A percentile compares a stretch with the other conserved stretches of the same genome.
Evolutionary conservation across 2,113 vertebrate species (phyloP).

Genomic region (Lepus europaeus): DNA sequence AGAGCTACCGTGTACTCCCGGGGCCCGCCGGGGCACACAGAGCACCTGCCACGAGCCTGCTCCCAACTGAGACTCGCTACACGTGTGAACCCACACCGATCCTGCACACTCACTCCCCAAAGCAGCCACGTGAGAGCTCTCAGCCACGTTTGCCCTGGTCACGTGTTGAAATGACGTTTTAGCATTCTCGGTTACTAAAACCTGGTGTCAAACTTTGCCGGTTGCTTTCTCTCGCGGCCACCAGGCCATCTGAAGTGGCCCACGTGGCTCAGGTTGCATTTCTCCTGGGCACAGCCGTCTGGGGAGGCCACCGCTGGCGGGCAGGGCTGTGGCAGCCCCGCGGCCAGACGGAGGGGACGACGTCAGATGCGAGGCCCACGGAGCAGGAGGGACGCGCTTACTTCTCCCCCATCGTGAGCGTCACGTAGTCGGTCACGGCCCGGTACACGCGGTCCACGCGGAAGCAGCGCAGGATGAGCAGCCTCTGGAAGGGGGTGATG

Average conservation of each 20-base stretch:
- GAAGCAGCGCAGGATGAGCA: constrained; percentile 96
- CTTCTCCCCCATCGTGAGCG: constrained; percentile 93
- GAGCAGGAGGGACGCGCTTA: constrained; percentile 80
- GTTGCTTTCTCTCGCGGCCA: too few species aligned
- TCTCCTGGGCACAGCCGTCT: fast-evolving
- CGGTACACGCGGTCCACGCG: constrained; percentile 95
- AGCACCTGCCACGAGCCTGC: neutral
- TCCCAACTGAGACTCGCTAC: neutral
- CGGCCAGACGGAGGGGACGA: too few species aligned
- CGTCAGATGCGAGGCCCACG: fast-evolving
- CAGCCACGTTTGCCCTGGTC: too few species aligned
- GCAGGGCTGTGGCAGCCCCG: too few species aligned
- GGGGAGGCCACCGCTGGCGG: neutral
- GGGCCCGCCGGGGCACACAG: fast-evolving
- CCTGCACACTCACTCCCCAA: too few species aligned
- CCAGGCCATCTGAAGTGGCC: too few species aligned
- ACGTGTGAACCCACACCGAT: too few species aligned
- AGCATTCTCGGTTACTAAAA: too few species aligned
- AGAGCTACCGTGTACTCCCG: neutral
- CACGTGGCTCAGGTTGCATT: fast-evolving
- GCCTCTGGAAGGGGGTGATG: constrained; percentile 93
- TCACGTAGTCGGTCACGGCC: constrained; percentile 94
- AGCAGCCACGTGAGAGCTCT: too few species aligned
- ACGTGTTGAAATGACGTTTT: too few species aligned
- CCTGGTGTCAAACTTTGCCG: too few species aligned